Conservation (phyloP, 2,113 vertebrate genomes). For the Pagrus major region DNA sequence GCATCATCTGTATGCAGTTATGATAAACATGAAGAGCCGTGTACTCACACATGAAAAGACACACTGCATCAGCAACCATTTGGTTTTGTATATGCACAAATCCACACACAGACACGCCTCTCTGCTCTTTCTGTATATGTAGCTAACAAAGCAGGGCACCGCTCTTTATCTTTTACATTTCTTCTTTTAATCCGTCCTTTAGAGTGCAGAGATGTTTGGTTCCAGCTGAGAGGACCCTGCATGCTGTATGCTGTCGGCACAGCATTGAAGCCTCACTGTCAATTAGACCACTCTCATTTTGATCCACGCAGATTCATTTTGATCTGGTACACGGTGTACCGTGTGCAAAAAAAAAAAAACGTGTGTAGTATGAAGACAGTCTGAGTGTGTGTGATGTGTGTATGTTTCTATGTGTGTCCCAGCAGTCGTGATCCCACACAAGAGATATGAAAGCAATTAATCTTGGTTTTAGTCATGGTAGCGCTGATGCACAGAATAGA, state of each 20-base stretch:
- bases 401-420: conserved; percentile 26
- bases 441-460: conserved; percentile 73
- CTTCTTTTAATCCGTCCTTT: conserved; percentile 1
- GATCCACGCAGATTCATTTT: conserved; percentile 67
- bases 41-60: conserved; percentile 39
- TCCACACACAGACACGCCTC: neutral
- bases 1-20: conserved; percentile 46
- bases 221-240: conserved; percentile 45
- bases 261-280: conserved; percentile 55
- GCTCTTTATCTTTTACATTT: conserved; percentile 14
- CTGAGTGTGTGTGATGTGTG: neutral
- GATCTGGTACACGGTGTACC: conserved; percentile 66
- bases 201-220: conserved; percentile 16
- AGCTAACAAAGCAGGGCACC: neutral
- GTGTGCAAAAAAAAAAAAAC: conserved; percentile 45
- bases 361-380: conserved; percentile 30
- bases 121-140: neutral
- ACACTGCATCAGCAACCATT: conserved; percentile 9
- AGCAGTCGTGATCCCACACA: conserved; percentile 40
- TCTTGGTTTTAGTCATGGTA: conserved; percentile 67
- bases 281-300: conserved; percentile 60
- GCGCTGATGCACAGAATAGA: conserved; percentile 54
- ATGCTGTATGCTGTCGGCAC: neutral
- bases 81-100: conserved; percentile 10
- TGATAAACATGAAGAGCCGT: conserved; percentile 72